phyloP scores from a whole-genome alignment of 2,888 invertebrate genomes.

The Amiota minor region DNA sequence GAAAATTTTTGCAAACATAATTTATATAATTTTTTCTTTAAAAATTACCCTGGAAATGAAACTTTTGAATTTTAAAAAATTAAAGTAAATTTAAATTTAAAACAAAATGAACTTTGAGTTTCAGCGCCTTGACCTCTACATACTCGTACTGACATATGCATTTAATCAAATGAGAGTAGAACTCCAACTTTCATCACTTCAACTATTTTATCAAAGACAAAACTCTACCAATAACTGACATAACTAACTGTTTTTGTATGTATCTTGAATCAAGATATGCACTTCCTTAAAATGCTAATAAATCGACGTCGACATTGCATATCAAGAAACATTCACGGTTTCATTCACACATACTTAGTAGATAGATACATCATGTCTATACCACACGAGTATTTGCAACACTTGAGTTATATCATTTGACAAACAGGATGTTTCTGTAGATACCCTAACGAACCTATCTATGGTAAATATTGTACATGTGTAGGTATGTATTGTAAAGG shows the following conservation, averaged over 20 bases:
- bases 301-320: slow-evolving; percentile 6
- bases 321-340: background rate
- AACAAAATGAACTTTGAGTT: no score
- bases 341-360: background rate
- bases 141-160: no score
- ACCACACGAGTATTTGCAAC: background rate
- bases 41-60: no score
- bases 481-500: background rate
- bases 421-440: background rate
- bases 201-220: no score
- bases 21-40: no score
- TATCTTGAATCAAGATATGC: background rate
- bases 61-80: no score
- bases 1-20: no score
- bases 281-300: slow-evolving; percentile 31
- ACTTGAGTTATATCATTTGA: slow-evolving; percentile 18
- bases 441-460: background rate
- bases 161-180: no score
- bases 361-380: no score
- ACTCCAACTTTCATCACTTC: no score
- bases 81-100: no score
- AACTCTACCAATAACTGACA: slow-evolving; percentile 3
- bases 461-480: background rate
- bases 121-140: no score
- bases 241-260: background rate